These are phyloP conservation scores for Sinocyclocheilus anshuiensis DNA, from an alignment of 2,113 vertebrate genomes.

Conservation along the genomic window DNA sequence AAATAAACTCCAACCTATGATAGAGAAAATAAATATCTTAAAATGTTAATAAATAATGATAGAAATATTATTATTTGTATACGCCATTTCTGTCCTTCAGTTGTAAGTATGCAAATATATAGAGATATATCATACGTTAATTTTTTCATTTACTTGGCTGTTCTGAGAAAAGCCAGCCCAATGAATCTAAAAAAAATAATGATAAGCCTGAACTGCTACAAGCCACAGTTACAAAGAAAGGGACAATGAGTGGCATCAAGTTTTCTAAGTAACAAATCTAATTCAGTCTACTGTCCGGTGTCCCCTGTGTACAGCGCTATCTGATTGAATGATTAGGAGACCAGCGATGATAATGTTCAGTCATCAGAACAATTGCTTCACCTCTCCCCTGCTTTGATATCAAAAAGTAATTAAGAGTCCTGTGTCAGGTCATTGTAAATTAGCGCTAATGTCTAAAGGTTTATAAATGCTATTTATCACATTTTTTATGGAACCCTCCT, in stretches of 20 bases:
- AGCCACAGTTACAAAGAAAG: not conserved
- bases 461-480: not conserved
- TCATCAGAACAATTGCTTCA: conserved; percentile 26
- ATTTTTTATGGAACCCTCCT: not conserved
- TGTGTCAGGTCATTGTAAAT: conserved; percentile 65
- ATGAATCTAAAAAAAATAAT: not conserved
- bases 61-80: not conserved
- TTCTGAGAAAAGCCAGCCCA: not conserved
- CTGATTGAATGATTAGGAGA: conserved; percentile 39
- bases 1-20: not conserved
- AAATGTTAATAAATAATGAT: not conserved
- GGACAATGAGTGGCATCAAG: not conserved
- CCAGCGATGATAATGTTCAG: conserved; percentile 23
- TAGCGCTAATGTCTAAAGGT: conserved; percentile 33
- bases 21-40: not conserved
- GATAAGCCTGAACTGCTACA: not conserved
- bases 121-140: not conserved
- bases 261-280: not conserved
- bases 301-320: not conserved
- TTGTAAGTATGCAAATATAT: not conserved
- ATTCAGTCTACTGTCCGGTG: not conserved
- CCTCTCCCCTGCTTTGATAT: conserved; percentile 16
- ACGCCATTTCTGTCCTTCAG: not conserved
- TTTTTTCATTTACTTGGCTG: not conserved
- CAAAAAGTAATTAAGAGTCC: conserved; percentile 49